These are phyloP conservation scores for Leuciscus idus DNA, from an alignment of 2,113 vertebrate genomes.

Conservation along the genomic window DNA sequence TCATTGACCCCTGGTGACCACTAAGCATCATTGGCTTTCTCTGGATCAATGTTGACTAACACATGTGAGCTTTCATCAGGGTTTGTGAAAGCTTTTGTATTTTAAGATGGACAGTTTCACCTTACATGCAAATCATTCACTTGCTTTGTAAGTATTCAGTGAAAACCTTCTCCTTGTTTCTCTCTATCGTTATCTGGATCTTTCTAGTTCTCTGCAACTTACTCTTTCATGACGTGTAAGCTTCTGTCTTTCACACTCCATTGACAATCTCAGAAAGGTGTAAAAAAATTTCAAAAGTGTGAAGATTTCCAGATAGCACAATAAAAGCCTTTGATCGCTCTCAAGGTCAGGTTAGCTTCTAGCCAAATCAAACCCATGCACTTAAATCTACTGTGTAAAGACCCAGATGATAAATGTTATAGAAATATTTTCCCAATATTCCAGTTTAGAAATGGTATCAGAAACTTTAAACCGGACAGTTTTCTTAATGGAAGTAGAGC, in stretches of 20 bases:
- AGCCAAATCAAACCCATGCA: not conserved
- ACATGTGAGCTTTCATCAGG: not conserved
- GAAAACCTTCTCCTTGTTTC: not conserved
- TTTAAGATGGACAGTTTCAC: slow-evolving; percentile 49
- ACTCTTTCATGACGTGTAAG: not conserved
- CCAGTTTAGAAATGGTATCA: not conserved
- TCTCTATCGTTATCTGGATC: not conserved
- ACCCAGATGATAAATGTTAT: not conserved
- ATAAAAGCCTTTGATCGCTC: not conserved
- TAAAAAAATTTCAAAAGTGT: slow-evolving; percentile 39
- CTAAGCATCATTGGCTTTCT: not conserved
- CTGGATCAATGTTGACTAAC: slow-evolving; percentile 18
- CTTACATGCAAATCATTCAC: slow-evolving; percentile 29
- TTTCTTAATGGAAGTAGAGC: not conserved
- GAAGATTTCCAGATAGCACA: slow-evolving; percentile 31
- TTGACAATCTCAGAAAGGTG: slow-evolving; percentile 42
- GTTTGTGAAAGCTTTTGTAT: not conserved
- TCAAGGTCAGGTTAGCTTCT: slow-evolving; percentile 28
- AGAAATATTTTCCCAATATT: not conserved
- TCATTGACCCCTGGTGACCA: not conserved
- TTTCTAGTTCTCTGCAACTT: slow-evolving; percentile 3
- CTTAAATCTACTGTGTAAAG: not conserved
- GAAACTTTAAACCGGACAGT: not conserved
- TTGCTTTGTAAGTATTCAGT: not conserved
- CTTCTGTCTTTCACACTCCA: slow-evolving; percentile 37